Evolutionary conservation across 2,888 invertebrate genomes (phyloP), one percentile per base, ranked within the genome.

Genomic region (Exocentrus adspersus): DNA sequence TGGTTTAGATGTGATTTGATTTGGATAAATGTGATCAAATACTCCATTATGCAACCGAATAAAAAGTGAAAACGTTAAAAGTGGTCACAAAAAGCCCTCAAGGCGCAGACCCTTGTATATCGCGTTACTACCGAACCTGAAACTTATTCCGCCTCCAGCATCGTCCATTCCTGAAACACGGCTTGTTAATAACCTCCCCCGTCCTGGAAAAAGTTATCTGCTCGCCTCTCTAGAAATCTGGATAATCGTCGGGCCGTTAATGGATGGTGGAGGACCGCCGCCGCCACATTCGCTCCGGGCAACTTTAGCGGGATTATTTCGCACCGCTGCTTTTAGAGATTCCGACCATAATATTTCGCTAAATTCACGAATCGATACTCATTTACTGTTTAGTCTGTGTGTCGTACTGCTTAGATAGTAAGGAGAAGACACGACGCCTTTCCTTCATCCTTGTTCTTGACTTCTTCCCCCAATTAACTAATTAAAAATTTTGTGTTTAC

Each of bases 181-280:
- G 17, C 12, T 28, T 43, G 21, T 59, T 67, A 71, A 72, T 69
- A 66, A 67, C 64, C 67, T 69, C 60, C 60, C 30, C 20, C 42
- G 56, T 30, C 60, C 43, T 67, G 68, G 71, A 75, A 77, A 76
- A 77, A 77, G 70, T 76, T 77, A 77, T 74, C 76, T 71, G 73
- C 71, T 72, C 75, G 76, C 75, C 78, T 75, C 74, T n/a, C n/a
- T n/a, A 74, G 77, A 75, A 78, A 78, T 77, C 77, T 71, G 78
- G 78, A 78, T 79, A 80, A 80, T 80, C 79, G 78, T 77, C 76
- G 78, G 78, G 78, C 79, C 79, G 78, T 79, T 80, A 80, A 78
- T 77, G 74, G 72, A 76, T n/a, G 74, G 75, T 72, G 72, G 71
- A 72, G 73, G 71, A 71, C 70, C 72, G 65, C 65, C 16, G 69